Base-by-base conservation (phyloP, 2,888 invertebrate genomes). In the Belgica antarctica region DNA sequence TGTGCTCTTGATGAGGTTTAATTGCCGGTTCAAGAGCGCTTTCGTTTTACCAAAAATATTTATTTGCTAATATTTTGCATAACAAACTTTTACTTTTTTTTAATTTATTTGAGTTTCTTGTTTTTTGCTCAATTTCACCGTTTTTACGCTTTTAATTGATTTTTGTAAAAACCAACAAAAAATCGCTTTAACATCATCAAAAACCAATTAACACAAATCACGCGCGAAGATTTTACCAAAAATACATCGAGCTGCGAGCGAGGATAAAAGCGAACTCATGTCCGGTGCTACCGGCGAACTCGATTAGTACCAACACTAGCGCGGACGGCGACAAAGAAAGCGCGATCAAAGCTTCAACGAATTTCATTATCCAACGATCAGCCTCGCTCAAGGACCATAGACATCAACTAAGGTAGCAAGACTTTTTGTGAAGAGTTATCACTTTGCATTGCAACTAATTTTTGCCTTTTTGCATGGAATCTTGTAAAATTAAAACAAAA, bases 261-360 rank as follows among this genome's bases (percentile, higher is more conserved):
- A 89, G 92, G 83, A 92, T 92, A 83, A 90, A 90, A 85, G 90
- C 91, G 79, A 87, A 88, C 77, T 89, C 89, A 82, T 89, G 88
- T 81, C 89, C 89, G 75, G 86, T 87, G 78, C 85, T 89, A 81
- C 85, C 86, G 77, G 85, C 86, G 75, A 81, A 84, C 77, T 83
- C 83, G 77, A 80, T 81, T 52, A 22, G 52, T 3, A 52, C 17
- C n/a, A 52, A 52, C 12, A 22, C 22, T n/a, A 69, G 71, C 34
- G 74, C 74, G 73, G 75, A 74, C 74, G 73, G 74, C 74, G 74
- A 75, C 77, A 68, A 68, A 24, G 71, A 65, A 61, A 73, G 74
- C 27, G 77, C 78, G 72, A 77, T 79, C 73, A 78, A 78, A 73
- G 76, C 77, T 74, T 83, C 82, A 80, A 82, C 82, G 76, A 81